phyloP scores from a whole-genome alignment of 2,888 invertebrate genomes.

The Cheilosia grossa region DNA sequence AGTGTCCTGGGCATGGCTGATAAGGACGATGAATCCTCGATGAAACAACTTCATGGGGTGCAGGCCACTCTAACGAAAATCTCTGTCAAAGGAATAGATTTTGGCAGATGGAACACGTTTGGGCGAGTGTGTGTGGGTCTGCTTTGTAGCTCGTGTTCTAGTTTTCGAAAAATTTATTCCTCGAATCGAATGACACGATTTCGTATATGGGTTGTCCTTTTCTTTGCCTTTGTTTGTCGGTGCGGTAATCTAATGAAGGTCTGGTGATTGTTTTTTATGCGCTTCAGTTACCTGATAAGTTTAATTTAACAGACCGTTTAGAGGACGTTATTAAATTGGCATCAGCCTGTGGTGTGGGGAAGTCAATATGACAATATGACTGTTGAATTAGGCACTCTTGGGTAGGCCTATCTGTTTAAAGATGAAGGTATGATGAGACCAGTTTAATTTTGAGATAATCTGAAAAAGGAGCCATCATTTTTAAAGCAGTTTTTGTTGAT shows the following conservation, averaged over 20 bases:
- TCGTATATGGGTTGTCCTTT: slow-evolving; percentile 34
- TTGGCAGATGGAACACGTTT: slow-evolving; percentile 5
- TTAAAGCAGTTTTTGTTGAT: not conserved
- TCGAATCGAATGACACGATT: slow-evolving; percentile 63
- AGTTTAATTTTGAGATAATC: slow-evolving; percentile 44
- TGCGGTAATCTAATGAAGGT: not conserved
- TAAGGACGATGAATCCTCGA: slow-evolving; percentile 44
- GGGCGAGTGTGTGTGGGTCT: slow-evolving; percentile 2
- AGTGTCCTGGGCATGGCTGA: slow-evolving; percentile 39
- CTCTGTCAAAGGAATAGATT: slow-evolving; percentile 58
- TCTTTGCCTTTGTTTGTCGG: slow-evolving; percentile 26
- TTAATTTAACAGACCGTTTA: slow-evolving; percentile 62
- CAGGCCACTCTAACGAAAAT: slow-evolving; percentile 37
- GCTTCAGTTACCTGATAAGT: slow-evolving; percentile 44
- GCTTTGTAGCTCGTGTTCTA: slow-evolving; percentile 37
- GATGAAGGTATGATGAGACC: not conserved
- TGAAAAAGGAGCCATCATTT: not conserved
- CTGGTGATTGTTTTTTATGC: slow-evolving; percentile 36
- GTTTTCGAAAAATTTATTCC: slow-evolving; percentile 57
- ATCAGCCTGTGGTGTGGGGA: slow-evolving; percentile 28
- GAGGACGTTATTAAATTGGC: slow-evolving; percentile 47
- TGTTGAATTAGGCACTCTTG: slow-evolving; percentile 15
- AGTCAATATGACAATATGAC: slow-evolving; percentile 58
- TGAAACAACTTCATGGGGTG: slow-evolving; percentile 23
- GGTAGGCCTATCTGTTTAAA: not conserved